These are phyloP conservation scores for Artemia sp. DNA, from an alignment of 2,888 invertebrate genomes.

Conservation along the genomic window DNA sequence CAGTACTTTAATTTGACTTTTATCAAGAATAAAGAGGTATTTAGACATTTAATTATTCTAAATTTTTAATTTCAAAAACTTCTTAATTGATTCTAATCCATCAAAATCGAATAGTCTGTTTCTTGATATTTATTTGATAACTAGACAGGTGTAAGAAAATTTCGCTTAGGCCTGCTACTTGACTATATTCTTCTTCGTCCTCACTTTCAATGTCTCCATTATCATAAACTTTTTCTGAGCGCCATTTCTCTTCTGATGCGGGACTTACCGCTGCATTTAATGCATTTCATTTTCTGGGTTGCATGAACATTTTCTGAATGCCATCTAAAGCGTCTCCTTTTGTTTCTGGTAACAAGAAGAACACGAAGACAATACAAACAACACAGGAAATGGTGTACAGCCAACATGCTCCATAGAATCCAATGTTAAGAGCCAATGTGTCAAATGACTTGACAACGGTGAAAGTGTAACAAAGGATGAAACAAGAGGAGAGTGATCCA, in stretches of 20 bases:
- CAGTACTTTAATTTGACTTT: too few species aligned
- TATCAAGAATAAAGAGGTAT: too few species aligned
- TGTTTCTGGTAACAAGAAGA: slow-evolving; percentile 33
- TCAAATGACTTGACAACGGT: slow-evolving; percentile 21
- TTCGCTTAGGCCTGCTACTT: background rate
- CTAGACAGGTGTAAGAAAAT: too few species aligned
- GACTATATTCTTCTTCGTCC: background rate
- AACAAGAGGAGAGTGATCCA: slow-evolving; percentile 22
- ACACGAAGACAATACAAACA: slow-evolving; percentile 21
- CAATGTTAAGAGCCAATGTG: slow-evolving; percentile 19
- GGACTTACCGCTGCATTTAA: background rate
- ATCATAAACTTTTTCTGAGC: background rate
- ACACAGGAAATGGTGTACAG: slow-evolving; percentile 21
- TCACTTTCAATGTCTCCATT: slow-evolving; percentile 7
- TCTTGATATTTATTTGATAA: slow-evolving; percentile 6
- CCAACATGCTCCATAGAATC: slow-evolving; percentile 22
- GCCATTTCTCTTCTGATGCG: background rate
- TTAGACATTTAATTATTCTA: too few species aligned
- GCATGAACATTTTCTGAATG: slow-evolving; percentile 28
- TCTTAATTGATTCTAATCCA: too few species aligned
- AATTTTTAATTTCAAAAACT: too few species aligned
- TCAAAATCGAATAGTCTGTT: background rate
- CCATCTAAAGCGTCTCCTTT: slow-evolving; percentile 36
- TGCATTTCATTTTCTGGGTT: background rate
- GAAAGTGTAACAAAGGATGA: slow-evolving; percentile 21